Base-by-base conservation (phyloP, 53 echinoderm and acorn worm genomes). In the Patiria pectinifera region DNA sequence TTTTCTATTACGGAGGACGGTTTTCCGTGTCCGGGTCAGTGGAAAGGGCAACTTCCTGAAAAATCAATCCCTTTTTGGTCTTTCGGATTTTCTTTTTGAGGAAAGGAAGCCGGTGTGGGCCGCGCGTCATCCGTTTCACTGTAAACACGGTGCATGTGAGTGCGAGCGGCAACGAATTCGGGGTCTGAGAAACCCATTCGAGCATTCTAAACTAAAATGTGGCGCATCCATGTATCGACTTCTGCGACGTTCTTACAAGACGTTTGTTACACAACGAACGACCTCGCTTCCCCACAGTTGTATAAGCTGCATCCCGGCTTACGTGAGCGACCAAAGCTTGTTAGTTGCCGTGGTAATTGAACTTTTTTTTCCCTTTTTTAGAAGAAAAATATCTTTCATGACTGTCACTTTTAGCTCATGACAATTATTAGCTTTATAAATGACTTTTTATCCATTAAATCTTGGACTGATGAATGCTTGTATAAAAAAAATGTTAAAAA, bases 11-110 rank as follows among this genome's bases (percentile, higher is more conserved):
- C 82, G 53, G 13, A 19, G 47, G 45, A 11, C 47, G 13, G 48
- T 44, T 45, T 79, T 79, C 18, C 15, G 14, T 79, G 45, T 15
- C 19, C 2, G 80, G 80, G 80, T 79, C 47, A 47, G 18, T 19
- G 15, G 47, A 79, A 79, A 79, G 80, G 80, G 45, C 80, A 79
- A 18, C 47, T 79, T 45, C 47, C 80, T 46, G 80, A 79, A 46
- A 79, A 79, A 79, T 79, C 80, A 46, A 79, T 79, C 4, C 2
- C 74, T 74, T 24, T 11, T 78, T 35, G 35, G 44, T 43, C 46
- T 46, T 79, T 79, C 11, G 80, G 80, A 35, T 35, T 35, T 35
- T 35, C 1, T 35, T 79, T 79, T 79, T 24, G 16, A 11, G 16
- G 11, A 4, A 46, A 23, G 10, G 74, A 74, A 74, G 9, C 6